These are phyloP conservation scores for Paraplagusia blochii DNA, from an alignment of 2,113 vertebrate species.

Conservation along the genomic window DNA sequence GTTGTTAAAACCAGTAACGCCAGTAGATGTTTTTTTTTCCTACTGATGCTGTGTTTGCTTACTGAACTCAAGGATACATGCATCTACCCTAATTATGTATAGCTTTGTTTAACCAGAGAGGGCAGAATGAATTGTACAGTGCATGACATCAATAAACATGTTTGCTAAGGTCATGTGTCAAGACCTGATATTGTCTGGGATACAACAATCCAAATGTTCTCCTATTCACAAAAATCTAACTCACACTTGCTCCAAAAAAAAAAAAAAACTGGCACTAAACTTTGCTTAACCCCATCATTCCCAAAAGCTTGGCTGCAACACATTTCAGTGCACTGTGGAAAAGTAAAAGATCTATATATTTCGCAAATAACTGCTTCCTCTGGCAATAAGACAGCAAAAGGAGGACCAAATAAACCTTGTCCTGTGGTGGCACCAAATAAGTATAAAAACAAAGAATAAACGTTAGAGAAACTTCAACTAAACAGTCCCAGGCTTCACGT, in stretches of 20 bases:
- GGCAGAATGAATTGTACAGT: slow-evolving; percentile 5
- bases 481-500: too few relatives aligned
- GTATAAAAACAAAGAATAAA: too few relatives aligned
- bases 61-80: slow-evolving; percentile 13
- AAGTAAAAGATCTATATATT: too few relatives aligned
- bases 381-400: too few relatives aligned
- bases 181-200: not conserved
- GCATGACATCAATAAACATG: slow-evolving; percentile 28
- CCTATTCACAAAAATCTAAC: not conserved
- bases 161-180: slow-evolving; percentile 26
- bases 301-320: too few relatives aligned
- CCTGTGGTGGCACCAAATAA: too few relatives aligned
- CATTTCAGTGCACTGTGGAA: too few relatives aligned
- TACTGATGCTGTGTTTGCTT: slow-evolving; percentile 4
- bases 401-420: too few relatives aligned
- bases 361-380: too few relatives aligned
- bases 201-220: not conserved
- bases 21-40: slow-evolving; percentile 6
- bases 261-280: too few relatives aligned
- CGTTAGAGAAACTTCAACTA: too few relatives aligned
- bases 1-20: not conserved
- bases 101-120: slow-evolving; percentile 12
- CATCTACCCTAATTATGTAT: slow-evolving; percentile 15
- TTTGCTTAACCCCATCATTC: too few relatives aligned
- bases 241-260: not conserved